phyloP scores from a whole-genome alignment of 2,797 vertebrate genomes.

The Phrynocephalus forsythii region DNA sequence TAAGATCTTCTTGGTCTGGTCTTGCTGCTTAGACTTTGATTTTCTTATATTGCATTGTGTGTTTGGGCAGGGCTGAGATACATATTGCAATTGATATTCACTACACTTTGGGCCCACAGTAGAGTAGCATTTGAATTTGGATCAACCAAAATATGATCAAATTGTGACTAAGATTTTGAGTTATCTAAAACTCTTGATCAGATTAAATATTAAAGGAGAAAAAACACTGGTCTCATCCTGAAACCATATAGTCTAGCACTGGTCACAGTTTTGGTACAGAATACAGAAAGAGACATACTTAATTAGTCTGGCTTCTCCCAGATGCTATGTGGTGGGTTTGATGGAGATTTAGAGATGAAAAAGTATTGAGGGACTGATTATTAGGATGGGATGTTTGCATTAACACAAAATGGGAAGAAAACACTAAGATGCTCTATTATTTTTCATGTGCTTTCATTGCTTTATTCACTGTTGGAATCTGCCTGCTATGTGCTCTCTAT shows the following conservation, averaged over 20 bases:
- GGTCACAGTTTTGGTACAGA: not conserved
- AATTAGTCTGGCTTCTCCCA: not conserved
- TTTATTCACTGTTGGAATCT: too few relatives aligned
- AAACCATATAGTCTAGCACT: not conserved
- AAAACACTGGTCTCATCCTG: not conserved
- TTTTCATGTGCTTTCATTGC: too few relatives aligned
- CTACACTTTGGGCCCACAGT: not conserved
- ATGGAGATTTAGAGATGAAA: not conserved
- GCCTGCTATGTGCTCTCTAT: too few relatives aligned
- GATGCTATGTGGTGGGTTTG: not conserved
- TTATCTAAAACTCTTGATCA: not conserved
- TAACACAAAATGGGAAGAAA: too few relatives aligned
- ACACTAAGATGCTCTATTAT: too few relatives aligned
- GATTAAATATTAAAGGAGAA: not conserved
- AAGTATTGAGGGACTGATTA: not conserved
- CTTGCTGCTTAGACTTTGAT: not conserved
- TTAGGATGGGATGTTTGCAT: too few relatives aligned
- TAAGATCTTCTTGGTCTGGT: not conserved
- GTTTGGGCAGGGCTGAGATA: not conserved
- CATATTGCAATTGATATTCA: not conserved
- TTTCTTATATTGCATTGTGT: not conserved
- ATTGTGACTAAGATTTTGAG: not conserved
- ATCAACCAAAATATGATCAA: not conserved
- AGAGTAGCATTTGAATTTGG: not conserved
- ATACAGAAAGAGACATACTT: not conserved